Evolutionary conservation across 2,888 invertebrate genomes (phyloP).

Genomic region (Xestia ashworthii): DNA sequence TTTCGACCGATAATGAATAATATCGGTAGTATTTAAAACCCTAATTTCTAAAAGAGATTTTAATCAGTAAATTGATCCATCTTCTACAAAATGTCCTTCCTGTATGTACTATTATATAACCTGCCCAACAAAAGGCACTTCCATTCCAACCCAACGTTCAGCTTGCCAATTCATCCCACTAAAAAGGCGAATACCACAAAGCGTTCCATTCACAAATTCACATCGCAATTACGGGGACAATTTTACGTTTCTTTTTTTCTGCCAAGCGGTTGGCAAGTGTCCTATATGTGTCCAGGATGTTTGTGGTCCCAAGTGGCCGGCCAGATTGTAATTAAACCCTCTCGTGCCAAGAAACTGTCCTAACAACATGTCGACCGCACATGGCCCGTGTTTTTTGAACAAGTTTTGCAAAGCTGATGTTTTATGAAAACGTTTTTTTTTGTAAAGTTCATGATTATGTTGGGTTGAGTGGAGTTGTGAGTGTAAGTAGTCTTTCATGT

Average conservation of each 20-base stretch:
- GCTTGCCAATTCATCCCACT: slow-evolving; percentile 55
- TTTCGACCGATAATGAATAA: not conserved
- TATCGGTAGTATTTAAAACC: not conserved
- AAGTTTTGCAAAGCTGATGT: slow-evolving; percentile 55
- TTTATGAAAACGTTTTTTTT: slow-evolving; percentile 39
- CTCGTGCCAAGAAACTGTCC: slow-evolving; percentile 71
- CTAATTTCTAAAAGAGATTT: not conserved
- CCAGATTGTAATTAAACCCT: slow-evolving; percentile 70
- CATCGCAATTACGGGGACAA: slow-evolving; percentile 70
- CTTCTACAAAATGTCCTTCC: not conserved
- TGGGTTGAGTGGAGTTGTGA: not conserved
- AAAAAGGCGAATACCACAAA: slow-evolving; percentile 55
- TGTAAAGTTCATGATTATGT: slow-evolving; percentile 35
- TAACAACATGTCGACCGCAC: slow-evolving; percentile 65
- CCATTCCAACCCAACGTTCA: slow-evolving; percentile 21
- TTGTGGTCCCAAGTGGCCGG: slow-evolving; percentile 69
- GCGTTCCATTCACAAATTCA: slow-evolving; percentile 70
- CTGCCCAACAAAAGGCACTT: slow-evolving; percentile 30
- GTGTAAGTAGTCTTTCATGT: slow-evolving; percentile 30
- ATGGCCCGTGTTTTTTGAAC: slow-evolving; percentile 56
- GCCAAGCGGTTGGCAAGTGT: slow-evolving; percentile 65
- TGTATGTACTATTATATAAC: not conserved
- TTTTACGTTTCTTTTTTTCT: slow-evolving; percentile 64
- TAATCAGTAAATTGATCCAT: not conserved
- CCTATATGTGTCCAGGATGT: slow-evolving; percentile 65